These are phyloP conservation scores for Drosophila yakuba DNA, from an alignment of 1,140 invertebrate genomes.

Conservation along the genomic window DNA sequence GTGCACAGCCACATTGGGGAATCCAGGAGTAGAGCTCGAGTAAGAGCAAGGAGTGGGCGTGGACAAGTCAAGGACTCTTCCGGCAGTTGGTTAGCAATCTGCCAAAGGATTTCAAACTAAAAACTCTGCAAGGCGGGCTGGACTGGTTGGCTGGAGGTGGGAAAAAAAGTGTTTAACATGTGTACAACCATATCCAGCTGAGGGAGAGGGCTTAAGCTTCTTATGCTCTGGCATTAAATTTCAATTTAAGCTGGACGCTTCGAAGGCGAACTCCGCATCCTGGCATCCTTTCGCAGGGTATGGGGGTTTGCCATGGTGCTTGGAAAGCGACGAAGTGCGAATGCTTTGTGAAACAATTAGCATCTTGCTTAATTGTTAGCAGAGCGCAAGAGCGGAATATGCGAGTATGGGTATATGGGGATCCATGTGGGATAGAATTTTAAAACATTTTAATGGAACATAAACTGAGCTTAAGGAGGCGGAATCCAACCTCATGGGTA, in stretches of 20 bases:
- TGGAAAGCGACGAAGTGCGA: slow-evolving; percentile 76
- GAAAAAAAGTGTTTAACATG: slow-evolving; percentile 80
- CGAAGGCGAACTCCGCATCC: slow-evolving; percentile 3
- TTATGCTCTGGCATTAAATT: slow-evolving; percentile 72
- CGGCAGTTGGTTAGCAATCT: slow-evolving; percentile 55
- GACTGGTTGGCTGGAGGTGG: slow-evolving; percentile 10
- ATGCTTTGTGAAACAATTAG: slow-evolving; percentile 79
- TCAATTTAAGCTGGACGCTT: slow-evolving; percentile 74
- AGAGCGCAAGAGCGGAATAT: slow-evolving; percentile 11
- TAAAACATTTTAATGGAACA: slow-evolving; percentile 77
- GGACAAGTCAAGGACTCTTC: slow-evolving; percentile 6
- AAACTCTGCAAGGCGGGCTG: slow-evolving; percentile 37
- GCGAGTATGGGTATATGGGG: not conserved
- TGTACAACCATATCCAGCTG: slow-evolving; percentile 64
- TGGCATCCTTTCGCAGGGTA: not conserved
- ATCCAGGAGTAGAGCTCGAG: not conserved
- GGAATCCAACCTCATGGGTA: not conserved
- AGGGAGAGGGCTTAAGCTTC: slow-evolving; percentile 46
- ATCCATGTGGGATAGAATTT: slow-evolving; percentile 51
- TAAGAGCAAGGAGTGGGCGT: not conserved
- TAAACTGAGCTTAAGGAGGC: slow-evolving; percentile 56
- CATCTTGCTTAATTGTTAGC: slow-evolving; percentile 73
- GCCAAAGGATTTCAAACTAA: slow-evolving; percentile 65
- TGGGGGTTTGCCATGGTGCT: slow-evolving; percentile 9
- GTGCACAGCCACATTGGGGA: slow-evolving; percentile 32